Base-by-base conservation (phyloP, 2,888 invertebrate genomes). In the Itoplectis maculator region DNA sequence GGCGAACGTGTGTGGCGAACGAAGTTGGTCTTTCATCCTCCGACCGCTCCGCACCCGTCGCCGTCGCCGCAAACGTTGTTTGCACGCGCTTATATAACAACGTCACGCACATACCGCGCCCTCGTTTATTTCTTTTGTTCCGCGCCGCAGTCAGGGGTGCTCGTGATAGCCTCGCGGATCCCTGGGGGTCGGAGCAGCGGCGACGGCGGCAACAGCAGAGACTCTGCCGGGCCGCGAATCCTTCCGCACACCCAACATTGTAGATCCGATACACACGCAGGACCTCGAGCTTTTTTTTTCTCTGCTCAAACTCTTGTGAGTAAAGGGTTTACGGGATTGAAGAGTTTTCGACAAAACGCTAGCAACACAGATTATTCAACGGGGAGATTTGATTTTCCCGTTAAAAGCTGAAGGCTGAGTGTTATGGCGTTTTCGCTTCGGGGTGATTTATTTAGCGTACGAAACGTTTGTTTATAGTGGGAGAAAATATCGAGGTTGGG, bases 71-170 rank as follows among this genome's bases (percentile, higher is more conserved):
- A 66, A 81, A 84, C 84, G 84, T 89, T 91, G 88, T 90, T 90
- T 89, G 88, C 88, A 88, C 89, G 86, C 88, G 85, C 88, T 90
- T 90, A 91, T 91, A 91, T 89, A 92, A 90, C 89, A 91, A 91
- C 88, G 91, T 92, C 92, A 91, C 90, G 90, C 90, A 90, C 91
- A 91, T 89, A 89, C 89, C 86, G 86, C 86, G 85, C 87, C 88
- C 91, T 92, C 91, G 90, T 92, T 92, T 91, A 90, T 92, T 92
- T 92, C 91, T 92, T 92, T 92, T 91, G 88, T 92, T 92, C 90
- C 91, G 89, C 90, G 88, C 89, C 86, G 88, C 76, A 90, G 89
- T 77, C 68, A 91, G 91, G 91, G 91, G 91, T 88, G 88, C 73
- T 72, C n/a, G 23, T 65, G 77, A 82, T 82, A 81, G 84, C 68